Conservation (phyloP, 2,113 vertebrate genomes). For the Cynoglossus semilaevis region DNA sequence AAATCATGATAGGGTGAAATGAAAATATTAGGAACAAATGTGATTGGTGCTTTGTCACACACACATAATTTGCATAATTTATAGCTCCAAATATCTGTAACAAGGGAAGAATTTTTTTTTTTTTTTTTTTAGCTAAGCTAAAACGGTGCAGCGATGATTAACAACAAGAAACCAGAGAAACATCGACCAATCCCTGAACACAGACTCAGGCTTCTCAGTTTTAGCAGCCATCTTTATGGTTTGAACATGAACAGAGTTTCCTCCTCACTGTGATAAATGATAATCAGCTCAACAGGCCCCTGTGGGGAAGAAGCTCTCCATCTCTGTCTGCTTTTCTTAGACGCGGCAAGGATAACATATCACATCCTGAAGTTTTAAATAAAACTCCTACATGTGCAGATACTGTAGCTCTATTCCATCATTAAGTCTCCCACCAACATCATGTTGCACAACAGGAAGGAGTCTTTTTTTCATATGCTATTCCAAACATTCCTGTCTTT, state of each 20-base stretch:
- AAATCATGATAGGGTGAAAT: not conserved
- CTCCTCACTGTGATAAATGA: constrained; percentile 15
- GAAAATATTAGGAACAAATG: not conserved
- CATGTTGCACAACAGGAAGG: constrained; percentile 62
- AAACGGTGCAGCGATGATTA: too few species aligned
- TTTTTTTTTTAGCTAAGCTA: not conserved
- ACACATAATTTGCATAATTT: not conserved
- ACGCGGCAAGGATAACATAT: constrained; percentile 12
- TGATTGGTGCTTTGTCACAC: not conserved
- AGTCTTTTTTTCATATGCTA: constrained; percentile 43
- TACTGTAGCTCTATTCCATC: constrained; percentile 12
- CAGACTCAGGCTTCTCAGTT: not conserved
- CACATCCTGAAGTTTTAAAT: not conserved
- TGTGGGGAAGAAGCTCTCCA: constrained; percentile 18
- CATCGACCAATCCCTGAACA: not conserved
- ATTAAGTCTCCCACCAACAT: constrained; percentile 20
- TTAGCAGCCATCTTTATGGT: constrained; percentile 10
- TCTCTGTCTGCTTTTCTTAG: not conserved
- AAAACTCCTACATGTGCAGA: not conserved
- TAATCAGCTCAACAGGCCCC: constrained; percentile 18
- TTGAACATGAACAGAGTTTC: constrained; percentile 25
- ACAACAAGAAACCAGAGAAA: not conserved
- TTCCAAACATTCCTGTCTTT: constrained; percentile 68
- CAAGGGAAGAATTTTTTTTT: not conserved
- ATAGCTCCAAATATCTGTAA: not conserved